Evolutionary conservation across 2,113 vertebrate genomes (phyloP), one percentile per base, ranked within the genome.

Genomic region (Platycercus adscitus): DNA sequence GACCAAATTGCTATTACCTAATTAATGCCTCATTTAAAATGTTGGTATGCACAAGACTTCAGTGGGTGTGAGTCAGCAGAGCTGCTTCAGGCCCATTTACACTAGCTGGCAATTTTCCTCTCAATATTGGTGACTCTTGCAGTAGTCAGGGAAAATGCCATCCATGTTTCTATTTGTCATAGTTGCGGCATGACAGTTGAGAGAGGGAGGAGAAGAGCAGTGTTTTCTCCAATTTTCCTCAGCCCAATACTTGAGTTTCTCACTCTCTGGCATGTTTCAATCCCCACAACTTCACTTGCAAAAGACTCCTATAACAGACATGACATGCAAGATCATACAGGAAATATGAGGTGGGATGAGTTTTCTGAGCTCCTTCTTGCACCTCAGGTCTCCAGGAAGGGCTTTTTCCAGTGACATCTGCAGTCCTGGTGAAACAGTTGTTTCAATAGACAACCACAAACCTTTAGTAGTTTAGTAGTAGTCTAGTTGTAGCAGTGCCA

Each of bases 81-180:
- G 65, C 39, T 81, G 60, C 47, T 95, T 52, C 0, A 0, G 82
- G 43, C 58, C 3, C 11, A 15, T 81, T 79, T 49, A 61, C 44
- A 71, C 17, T 52, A 94, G 47, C 39, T 93, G 86, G 52, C n/a
- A 88, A 13, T 52, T 78, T 83, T 88, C 14, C 26, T 71, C 43
- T 81, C 43, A 78, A 11, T 68, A 75, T 23, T 88, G 64, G 60
- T 78, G 50, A 83, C n/a, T 82, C 31, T 68, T 50, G 31, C 18
- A 86, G 63, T 66, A 88, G 58, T 50, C 37, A 86, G 71, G 44
- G 72, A 77, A 91, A 95, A 77, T 28, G 33, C 28, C 66, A 65
- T 86, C 50, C 63, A 10, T 88, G 60, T 82, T 96, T 90, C 79
- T 89, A 14, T 95, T 95, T 94, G 58, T 91, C 85, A 64, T 70